Evolutionary conservation across 1,140 invertebrate genomes (phyloP), one percentile per base, ranked within the genome.

Genomic region (Drosophila murphyi): DNA sequence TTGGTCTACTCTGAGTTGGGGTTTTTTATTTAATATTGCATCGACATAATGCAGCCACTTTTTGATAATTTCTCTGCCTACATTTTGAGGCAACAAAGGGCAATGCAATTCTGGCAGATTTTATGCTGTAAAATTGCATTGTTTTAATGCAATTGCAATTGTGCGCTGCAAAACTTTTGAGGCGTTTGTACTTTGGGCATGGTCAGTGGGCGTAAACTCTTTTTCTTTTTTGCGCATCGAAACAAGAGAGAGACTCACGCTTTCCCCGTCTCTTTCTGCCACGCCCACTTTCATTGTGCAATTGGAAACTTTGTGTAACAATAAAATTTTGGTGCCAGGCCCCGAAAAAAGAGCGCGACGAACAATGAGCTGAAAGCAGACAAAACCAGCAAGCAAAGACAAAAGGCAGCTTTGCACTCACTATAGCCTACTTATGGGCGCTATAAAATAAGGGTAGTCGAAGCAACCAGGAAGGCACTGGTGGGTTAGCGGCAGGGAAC

Each of bases 251-350:
- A 51, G 37, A 8, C 29, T 6, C 12, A 5, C n/a, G 34, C n/a
- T 7, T 4, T 8, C 2, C 39, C 10, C 2, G 37, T 2, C 31
- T 7, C 29, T 34, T 8, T 31, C 37, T 8, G 2, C 1, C 20
- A 2, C 20, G 8, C 10, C 28, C 10, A 6, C 39, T 43, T 8
- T 8, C 70, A 65, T 74, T 78, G 64, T 78, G 61, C 70, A 74
- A 71, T 78, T 74, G 74, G 56, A 78, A 82, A 82, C 80, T 82
- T 82, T 82, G 48, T 78, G 75, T 68, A 82, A 82, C 64, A 82
- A 82, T 82, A 82, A 73, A 82, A 74, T 74, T 54, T 67, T 52
- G 50, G 41, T 59, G 55, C 61, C 69, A 55, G 34, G 68, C 63
- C 29, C 39, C 43, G 12, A 29, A 45, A 61, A 37, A 65, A 47